These are phyloP conservation scores for Venustoraphidia nigricollis DNA, from an alignment of 2,888 invertebrate genomes.

Conservation along the genomic window DNA sequence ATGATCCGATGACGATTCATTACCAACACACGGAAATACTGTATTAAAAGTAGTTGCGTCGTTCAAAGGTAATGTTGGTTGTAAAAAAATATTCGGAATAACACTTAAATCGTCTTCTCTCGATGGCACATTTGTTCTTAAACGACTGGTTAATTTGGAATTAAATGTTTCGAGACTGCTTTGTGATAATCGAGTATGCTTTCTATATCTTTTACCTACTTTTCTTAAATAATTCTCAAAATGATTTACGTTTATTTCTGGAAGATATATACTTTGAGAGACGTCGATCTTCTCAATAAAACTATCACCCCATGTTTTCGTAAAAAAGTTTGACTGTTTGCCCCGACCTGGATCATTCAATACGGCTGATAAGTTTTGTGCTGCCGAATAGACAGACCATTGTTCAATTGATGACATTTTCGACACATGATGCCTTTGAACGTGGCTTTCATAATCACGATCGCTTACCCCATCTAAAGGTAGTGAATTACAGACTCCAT, in stretches of 20 bases:
- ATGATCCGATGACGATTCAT: slow-evolving; percentile 19
- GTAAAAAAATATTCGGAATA: slow-evolving; percentile 76
- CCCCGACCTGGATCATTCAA: slow-evolving; percentile 88
- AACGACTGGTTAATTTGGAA: slow-evolving; percentile 3
- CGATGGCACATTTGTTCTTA: slow-evolving; percentile 22
- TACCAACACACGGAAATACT: slow-evolving; percentile 57
- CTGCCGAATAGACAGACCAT: slow-evolving; percentile 82
- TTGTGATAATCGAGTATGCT: slow-evolving; percentile 36
- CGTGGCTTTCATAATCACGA: slow-evolving; percentile 76
- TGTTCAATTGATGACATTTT: slow-evolving; percentile 28
- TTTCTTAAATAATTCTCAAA: slow-evolving; percentile 79
- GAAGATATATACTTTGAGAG: slow-evolving; percentile 63
- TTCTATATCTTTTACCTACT: slow-evolving; percentile 48
- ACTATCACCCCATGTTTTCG: slow-evolving; percentile 93
- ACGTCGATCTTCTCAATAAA: slow-evolving; percentile 76
- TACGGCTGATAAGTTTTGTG: slow-evolving; percentile 89
- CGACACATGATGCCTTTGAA: slow-evolving; percentile 46
- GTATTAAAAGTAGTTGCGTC: slow-evolving; percentile 66
- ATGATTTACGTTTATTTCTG: slow-evolving; percentile 66
- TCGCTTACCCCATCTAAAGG: slow-evolving; percentile 83
- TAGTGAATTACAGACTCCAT: slow-evolving; percentile 70
- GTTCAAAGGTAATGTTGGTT: slow-evolving; percentile 62
- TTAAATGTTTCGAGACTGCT: not conserved
- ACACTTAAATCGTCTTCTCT: slow-evolving; percentile 39
- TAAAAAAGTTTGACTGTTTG: slow-evolving; percentile 85